Conservation (phyloP, 2,113 vertebrate genomes). For the Eulemur rufifrons region DNA sequence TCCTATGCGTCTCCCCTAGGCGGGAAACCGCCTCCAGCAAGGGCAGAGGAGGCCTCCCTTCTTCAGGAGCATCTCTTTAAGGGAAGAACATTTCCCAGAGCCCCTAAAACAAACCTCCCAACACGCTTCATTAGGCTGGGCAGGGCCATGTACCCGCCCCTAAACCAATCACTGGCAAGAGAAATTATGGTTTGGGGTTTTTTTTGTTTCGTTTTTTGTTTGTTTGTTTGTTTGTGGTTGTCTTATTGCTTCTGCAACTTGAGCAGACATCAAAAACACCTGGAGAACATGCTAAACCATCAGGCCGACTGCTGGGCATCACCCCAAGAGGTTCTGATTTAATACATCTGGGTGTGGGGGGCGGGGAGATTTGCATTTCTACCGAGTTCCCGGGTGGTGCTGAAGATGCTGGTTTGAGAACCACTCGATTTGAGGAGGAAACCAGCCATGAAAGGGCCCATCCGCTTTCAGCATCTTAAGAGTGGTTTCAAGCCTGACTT, state of each 20-base stretch:
- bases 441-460: background rate
- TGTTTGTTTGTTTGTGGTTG: background rate
- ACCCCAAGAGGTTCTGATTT: background rate
- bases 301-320: background rate
- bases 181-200: background rate
- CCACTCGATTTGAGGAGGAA: background rate
- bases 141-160: background rate
- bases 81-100: background rate
- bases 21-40: background rate
- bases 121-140: background rate
- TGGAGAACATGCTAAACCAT: background rate
- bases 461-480: background rate
- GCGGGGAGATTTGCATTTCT: background rate
- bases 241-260: background rate
- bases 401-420: background rate
- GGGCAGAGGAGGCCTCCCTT: background rate
- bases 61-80: background rate
- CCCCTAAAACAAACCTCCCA: background rate
- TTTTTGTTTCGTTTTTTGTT: background rate
- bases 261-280: background rate
- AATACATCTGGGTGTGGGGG: no score
- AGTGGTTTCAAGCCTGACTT: slow-evolving; percentile 21
- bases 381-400: background rate
- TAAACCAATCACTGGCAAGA: background rate
- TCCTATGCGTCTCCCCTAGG: background rate